Base-by-base conservation (phyloP, 2,888 invertebrate species). In the Plebejus argus region DNA sequence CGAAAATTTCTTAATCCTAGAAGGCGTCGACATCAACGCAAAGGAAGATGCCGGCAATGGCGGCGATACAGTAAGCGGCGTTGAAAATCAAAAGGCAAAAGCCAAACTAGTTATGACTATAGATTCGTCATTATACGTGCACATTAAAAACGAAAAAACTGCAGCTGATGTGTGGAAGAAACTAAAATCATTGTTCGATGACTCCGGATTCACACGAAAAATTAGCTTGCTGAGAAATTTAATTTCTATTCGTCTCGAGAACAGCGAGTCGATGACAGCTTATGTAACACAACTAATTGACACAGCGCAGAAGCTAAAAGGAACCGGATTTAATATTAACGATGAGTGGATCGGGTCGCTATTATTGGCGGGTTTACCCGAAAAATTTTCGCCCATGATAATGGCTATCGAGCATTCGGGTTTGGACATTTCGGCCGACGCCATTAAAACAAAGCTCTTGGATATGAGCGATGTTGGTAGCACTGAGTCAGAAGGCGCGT, bases 111-210 rank as follows among this genome's bases (percentile, higher is more conserved):
- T 70, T 1, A 45, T 76, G 70, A 76, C 76, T 20, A 70, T 53
- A 12, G 76, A 76, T 18, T n/a, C 76, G 70, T 72, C 74, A 6
- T 58, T 80, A 18, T 79, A 78, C 70, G 80, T 79, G 10, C 77
- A 80, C 28, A 79, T 80, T 8, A 80, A 79, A 53, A 49, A 35
- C 20, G 78, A 76, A n/a, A 78, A 70, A 33, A 77, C 80, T n/a
- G 39, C 61, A 12, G 6, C 77, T 6, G 77, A 76, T 15, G 23
- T 79, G 72, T 79, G 76, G 77, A 20, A 76, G 33, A 79, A 76
- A 39, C 53, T 79, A 3, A 79, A 78, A 49, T 39, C 75, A 20
- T 35, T 78, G n/a, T 79, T 79, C 49, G 78, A 79, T 23, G 79
- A 79, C 45, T 78, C 77, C 5, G 79, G 79, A 33, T 79, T 79